phyloP scores from a whole-genome alignment of 2,113 vertebrate species.

The Elephas maximus region DNA sequence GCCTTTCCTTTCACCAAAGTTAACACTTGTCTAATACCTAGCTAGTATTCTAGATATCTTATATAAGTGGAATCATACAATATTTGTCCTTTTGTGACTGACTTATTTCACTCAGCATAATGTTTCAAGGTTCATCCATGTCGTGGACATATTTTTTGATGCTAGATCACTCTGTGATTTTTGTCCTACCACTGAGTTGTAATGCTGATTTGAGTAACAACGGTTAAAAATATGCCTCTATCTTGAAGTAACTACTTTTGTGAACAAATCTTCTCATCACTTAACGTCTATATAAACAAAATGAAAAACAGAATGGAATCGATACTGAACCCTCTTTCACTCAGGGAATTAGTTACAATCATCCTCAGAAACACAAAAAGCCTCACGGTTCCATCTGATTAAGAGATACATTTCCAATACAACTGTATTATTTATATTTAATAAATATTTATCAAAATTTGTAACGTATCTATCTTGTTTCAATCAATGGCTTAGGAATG shows the following conservation, averaged over 20 bases:
- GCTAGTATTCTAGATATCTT: neutral
- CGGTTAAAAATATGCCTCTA: neutral
- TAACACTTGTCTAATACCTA: too few species aligned
- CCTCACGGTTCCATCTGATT: neutral
- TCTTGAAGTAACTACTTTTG: neutral
- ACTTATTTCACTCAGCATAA: neutral
- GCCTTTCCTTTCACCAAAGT: too few species aligned
- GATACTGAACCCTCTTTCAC: neutral
- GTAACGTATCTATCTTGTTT: neutral
- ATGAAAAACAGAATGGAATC: neutral
- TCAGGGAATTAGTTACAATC: constrained; percentile 13
- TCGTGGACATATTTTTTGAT: neutral
- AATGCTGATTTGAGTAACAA: constrained; percentile 5
- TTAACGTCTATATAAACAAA: constrained; percentile 43
- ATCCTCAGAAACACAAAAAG: constrained; percentile 27
- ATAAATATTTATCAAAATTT: constrained; percentile 55
- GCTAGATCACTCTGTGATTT: neutral
- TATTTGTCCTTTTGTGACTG: neutral
- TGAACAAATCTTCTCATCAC: constrained; percentile 15
- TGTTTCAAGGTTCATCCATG: neutral
- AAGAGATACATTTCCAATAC: neutral
- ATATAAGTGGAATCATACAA: neutral
- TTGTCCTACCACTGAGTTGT: constrained; percentile 8
- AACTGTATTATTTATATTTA: constrained; percentile 55
- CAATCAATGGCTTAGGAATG: constrained; percentile 35